A percentile compares a stretch with the other conserved stretches of the same genome.
These are phyloP conservation scores for Empidonax alnorum DNA, from an alignment of 2,113 vertebrate genomes.

Conservation along the genomic window DNA sequence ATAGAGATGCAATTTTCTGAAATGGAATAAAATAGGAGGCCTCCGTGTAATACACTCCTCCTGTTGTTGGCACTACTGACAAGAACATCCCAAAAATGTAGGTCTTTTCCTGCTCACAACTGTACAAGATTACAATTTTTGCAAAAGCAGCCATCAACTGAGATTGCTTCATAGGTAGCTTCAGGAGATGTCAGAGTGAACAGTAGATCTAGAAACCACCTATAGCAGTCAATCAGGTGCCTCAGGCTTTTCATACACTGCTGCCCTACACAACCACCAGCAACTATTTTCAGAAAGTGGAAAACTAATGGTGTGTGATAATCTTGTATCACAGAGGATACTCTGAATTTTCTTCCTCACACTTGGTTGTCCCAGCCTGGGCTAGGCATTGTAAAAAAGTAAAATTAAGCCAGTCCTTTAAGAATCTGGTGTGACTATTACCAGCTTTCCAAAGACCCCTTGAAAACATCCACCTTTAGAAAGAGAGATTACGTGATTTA, in stretches of 20 bases:
- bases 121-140: neutral
- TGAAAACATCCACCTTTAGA: neutral
- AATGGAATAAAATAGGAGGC: neutral
- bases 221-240: neutral
- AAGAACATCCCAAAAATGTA: neutral
- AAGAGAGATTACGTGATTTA: neutral
- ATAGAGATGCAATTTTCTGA: neutral
- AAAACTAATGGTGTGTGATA: neutral
- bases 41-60: neutral
- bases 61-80: neutral
- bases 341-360: neutral
- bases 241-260: neutral
- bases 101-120: neutral
- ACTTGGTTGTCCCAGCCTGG: neutral
- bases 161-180: neutral
- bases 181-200: neutral
- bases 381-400: neutral
- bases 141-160: neutral
- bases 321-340: neutral
- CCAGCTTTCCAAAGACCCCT: neutral
- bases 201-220: neutral
- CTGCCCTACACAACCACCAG: neutral
- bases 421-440: neutral
- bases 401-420: neutral
- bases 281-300: neutral